A percentile compares a stretch with the other conserved stretches of the same genome.
Evolutionary conservation across 2,888 invertebrate genomes (phyloP).

Genomic region (Parnassius mnemosyne): DNA sequence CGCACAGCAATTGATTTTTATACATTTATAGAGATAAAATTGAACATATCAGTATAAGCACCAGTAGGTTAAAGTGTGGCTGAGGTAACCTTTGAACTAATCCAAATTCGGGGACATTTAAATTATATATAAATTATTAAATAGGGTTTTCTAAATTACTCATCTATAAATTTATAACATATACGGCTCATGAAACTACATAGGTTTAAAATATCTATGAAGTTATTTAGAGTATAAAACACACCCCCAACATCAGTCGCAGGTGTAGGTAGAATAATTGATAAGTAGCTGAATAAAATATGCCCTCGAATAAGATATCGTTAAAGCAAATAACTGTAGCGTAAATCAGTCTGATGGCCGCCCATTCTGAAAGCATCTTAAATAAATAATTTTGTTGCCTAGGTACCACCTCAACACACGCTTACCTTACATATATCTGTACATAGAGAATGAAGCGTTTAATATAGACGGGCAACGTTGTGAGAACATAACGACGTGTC

Average conservation of each 20-base stretch:
- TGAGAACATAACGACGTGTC: slow-evolving; percentile 97
- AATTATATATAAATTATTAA: too few species aligned
- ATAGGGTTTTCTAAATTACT: too few species aligned
- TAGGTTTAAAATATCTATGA: too few species aligned
- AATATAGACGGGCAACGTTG: slow-evolving; percentile 96
- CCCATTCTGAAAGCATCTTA: slow-evolving; percentile 18
- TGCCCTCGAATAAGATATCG: slow-evolving; percentile 16
- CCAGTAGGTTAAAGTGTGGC: too few species aligned
- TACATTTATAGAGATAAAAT: too few species aligned
- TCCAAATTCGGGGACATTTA: too few species aligned
- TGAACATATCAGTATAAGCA: too few species aligned
- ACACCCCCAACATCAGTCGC: slow-evolving; percentile 2
- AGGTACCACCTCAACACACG: slow-evolving; percentile 93
- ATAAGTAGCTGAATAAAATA: slow-evolving; percentile 17
- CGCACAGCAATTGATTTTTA: too few species aligned
- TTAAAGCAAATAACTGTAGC: slow-evolving; percentile 14
- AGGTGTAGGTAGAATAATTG: slow-evolving; percentile 18
- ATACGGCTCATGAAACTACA: too few species aligned
- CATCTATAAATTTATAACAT: too few species aligned
- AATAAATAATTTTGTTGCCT: slow-evolving; percentile 30
- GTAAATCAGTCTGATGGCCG: slow-evolving; percentile 22
- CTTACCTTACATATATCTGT: slow-evolving; percentile 93
- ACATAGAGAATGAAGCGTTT: slow-evolving; percentile 96
- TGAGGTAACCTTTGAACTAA: too few species aligned
- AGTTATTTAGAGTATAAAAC: background rate